A percentile compares a stretch with the other conserved stretches of the same genome.
Conservation (phyloP, 2,113 vertebrate genomes). For the Origma solitaria region DNA sequence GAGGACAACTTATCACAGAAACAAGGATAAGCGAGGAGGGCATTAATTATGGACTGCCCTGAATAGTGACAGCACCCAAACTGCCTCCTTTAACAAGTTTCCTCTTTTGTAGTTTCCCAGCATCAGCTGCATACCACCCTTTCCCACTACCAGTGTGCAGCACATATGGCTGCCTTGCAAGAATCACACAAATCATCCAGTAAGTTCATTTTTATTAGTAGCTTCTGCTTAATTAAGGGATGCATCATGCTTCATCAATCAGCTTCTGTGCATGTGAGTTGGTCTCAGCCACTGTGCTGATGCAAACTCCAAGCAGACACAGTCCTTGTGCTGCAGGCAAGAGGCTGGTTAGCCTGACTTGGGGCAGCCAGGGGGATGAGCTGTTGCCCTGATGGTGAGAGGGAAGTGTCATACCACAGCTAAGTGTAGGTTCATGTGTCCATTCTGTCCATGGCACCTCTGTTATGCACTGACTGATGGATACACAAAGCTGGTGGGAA, state of each 20-base stretch:
- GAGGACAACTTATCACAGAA: neutral
- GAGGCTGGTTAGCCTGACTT: neutral
- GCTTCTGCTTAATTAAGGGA: constrained; percentile 71
- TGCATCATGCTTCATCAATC: constrained; percentile 63
- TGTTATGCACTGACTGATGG: neutral
- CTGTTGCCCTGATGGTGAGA: neutral
- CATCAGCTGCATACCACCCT: neutral
- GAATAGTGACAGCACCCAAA: neutral
- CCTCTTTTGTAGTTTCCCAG: neutral
- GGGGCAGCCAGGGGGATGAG: neutral
- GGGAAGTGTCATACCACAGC: neutral
- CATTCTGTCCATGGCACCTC: no score
- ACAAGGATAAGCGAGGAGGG: neutral
- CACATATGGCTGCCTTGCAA: constrained; percentile 46
- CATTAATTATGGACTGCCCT: constrained; percentile 28
- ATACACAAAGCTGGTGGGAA: neutral
- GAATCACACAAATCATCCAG: constrained; percentile 62
- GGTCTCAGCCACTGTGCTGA: neutral
- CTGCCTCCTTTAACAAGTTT: constrained; percentile 6
- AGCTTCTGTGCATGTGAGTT: constrained; percentile 28
- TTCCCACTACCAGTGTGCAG: constrained; percentile 18
- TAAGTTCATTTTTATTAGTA: constrained; percentile 69
- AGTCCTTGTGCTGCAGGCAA: neutral
- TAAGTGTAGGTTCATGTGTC: no score
- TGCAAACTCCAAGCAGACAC: neutral